Evolutionary conservation across 2,113 vertebrate species (phyloP).

Genomic region (Ibidorhyncha struthersii): DNA sequence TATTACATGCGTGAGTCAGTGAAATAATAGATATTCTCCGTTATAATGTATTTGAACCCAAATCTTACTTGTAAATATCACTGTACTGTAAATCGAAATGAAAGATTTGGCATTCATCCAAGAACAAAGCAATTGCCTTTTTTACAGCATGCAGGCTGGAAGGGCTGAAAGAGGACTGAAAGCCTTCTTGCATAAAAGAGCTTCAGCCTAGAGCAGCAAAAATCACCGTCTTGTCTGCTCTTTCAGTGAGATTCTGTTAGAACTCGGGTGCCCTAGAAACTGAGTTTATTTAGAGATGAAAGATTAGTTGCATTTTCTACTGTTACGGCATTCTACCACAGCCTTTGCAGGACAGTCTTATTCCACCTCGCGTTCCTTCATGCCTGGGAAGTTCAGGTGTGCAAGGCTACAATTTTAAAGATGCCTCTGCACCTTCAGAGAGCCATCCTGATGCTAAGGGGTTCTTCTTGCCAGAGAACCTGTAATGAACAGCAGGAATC

Average conservation of each 20-base stretch:
- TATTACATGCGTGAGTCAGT: not conserved
- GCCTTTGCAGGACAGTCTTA: not conserved
- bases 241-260: not conserved
- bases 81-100: slow-evolving; percentile 4
- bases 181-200: not conserved
- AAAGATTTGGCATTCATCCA: not conserved
- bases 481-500: not conserved
- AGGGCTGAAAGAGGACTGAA: not conserved
- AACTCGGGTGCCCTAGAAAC: not conserved
- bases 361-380: not conserved
- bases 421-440: not conserved
- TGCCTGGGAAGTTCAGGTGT: not conserved
- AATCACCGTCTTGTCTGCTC: not conserved
- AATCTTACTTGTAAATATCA: slow-evolving; percentile 6
- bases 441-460: not conserved
- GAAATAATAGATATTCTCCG: not conserved
- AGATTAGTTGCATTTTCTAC: not conserved
- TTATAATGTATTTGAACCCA: not conserved
- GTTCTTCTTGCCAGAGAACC: not conserved
- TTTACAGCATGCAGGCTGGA: not conserved
- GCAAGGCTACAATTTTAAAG: not conserved
- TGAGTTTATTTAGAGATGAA: not conserved
- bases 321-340: not conserved
- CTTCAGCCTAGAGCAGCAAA: not conserved
- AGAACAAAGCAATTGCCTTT: not conserved